Percentiles rank a stretch among this genome's conserved stretches.
phyloP scores from a whole-genome alignment of 2,888 invertebrate genomes.

The Barypeithes pellucidus region DNA sequence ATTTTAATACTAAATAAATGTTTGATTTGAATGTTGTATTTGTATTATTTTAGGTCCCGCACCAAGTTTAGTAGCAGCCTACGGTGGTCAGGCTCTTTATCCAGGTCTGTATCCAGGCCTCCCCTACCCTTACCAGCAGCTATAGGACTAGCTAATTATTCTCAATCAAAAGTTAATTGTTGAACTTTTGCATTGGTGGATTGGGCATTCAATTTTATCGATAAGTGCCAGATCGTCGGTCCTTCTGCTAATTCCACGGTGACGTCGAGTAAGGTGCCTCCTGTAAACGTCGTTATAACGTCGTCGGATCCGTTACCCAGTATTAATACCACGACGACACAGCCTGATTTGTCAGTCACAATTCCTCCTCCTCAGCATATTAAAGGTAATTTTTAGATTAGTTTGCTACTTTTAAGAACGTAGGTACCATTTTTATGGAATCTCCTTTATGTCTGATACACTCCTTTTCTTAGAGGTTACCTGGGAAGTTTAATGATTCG shows the following conservation, averaged over 20 bases:
- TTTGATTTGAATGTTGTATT: no score
- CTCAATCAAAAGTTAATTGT: no score
- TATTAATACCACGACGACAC: slow-evolving; percentile 72
- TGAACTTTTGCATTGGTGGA: no score
- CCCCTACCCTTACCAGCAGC: slow-evolving; percentile 65
- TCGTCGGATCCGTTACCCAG: slow-evolving; percentile 84
- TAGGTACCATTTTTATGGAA: background rate
- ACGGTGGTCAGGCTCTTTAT: slow-evolving; percentile 54
- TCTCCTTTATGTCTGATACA: background rate
- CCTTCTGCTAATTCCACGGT: slow-evolving; percentile 1
- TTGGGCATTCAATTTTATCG: no score
- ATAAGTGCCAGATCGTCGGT: no score
- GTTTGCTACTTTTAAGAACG: no score
- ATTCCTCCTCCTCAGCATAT: slow-evolving; percentile 89
- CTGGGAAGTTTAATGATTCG: no score
- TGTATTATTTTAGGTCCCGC: slow-evolving; percentile 18
- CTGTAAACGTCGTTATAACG: slow-evolving; percentile 88
- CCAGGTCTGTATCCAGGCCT: slow-evolving; percentile 62
- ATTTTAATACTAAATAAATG: no score
- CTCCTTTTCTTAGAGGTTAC: no score
- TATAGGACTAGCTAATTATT: no score
- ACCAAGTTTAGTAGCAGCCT: slow-evolving; percentile 64
- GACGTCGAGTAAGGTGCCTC: slow-evolving; percentile 73
- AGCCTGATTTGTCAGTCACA: slow-evolving; percentile 83
- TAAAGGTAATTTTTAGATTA: slow-evolving; percentile 68